Evolutionary conservation across 2,113 vertebrate genomes (phyloP), one percentile per base, ranked within the genome.

Genomic region (Merops nubicus): DNA sequence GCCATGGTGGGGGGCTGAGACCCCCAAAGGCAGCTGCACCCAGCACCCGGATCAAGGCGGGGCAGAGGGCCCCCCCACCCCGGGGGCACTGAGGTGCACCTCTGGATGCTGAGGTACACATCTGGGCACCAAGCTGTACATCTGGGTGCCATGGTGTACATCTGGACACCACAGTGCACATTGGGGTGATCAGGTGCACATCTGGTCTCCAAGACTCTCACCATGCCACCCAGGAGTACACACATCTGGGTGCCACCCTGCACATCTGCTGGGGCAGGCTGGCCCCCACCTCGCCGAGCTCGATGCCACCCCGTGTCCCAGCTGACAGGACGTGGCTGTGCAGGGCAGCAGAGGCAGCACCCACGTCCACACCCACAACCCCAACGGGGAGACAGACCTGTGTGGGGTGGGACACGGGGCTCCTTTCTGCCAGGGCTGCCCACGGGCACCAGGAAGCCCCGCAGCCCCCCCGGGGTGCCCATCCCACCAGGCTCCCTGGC

Each of bases 361-460:
- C 34, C 76, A 31, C 11, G 2, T 2, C 57, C 67, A 23, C n/a
- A n/a, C n/a, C n/a, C n/a, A n/a, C n/a, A n/a, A n/a, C n/a, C n/a
- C n/a, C n/a, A n/a, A n/a, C n/a, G n/a, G n/a, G n/a, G n/a, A n/a
- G n/a, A n/a, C n/a, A n/a, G n/a, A n/a, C n/a, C n/a, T n/a, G n/a
- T n/a, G n/a, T n/a, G n/a, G n/a, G n/a, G 62, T 2, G 1, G 53
- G 47, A 25, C 78, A 25, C 12, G 2, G n/a, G 45, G 48, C 56
- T 33, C 53, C 40, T 68, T 12, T 21, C 62, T n/a, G n/a, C n/a
- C n/a, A n/a, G n/a, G n/a, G 75, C 51, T 48, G 64, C 75, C 69
- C n/a, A 0, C 0, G 26, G 42, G 43, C 75, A 60, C 34, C 0
- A 0, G 33, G 69, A 69, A 70, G 28, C 59, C n/a, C n/a, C n/a